Evolutionary conservation across 1,140 invertebrate genomes (phyloP).

Genomic region (Camponotus vicinus): DNA sequence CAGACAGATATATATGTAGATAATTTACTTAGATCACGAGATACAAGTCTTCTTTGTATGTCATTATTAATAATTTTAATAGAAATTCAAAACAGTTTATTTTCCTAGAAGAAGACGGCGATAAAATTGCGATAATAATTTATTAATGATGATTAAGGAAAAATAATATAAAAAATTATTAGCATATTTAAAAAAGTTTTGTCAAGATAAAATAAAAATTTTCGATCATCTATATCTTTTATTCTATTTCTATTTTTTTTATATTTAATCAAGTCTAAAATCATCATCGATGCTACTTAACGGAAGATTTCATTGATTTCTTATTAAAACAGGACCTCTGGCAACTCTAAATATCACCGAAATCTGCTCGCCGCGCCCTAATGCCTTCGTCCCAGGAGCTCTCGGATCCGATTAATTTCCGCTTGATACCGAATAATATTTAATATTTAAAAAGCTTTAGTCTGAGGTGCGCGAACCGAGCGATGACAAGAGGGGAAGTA

Average conservation of each 20-base stretch:
- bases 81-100: no score
- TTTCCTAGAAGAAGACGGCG: neutral
- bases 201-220: no score
- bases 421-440: constrained; percentile 71
- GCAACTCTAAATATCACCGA: neutral
- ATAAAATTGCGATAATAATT: neutral
- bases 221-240: neutral
- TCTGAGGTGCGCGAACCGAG: constrained; percentile 49
- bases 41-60: neutral
- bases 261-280: neutral
- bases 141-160: neutral
- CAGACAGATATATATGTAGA: neutral
- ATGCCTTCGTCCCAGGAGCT: constrained; percentile 14
- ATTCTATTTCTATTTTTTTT: neutral
- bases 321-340: neutral
- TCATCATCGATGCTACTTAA: neutral
- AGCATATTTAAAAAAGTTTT: no score
- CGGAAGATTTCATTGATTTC: neutral
- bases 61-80: neutral
- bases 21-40: constrained; percentile 15
- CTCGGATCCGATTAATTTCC: constrained; percentile 77
- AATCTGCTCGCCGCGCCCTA: constrained; percentile 21
- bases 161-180: no score
- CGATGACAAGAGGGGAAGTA: constrained; percentile 37
- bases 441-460: constrained; percentile 79